Percentiles rank a stretch among this genome's conserved stretches.
phyloP scores from a whole-genome alignment of 1,140 invertebrate species.

The Panulirus ornatus region DNA sequence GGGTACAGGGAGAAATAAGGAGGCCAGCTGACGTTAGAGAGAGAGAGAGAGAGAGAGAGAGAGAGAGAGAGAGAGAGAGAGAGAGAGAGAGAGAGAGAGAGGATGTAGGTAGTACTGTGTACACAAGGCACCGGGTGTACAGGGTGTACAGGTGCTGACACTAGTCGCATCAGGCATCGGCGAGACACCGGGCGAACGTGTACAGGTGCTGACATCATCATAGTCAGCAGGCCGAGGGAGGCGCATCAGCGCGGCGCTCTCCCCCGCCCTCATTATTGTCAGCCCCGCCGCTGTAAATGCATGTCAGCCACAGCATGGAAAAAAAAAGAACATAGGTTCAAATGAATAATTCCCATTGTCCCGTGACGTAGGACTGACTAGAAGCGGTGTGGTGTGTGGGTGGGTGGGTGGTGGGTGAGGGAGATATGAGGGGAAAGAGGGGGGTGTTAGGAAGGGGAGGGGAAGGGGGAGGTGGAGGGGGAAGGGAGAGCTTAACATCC shows the following conservation, averaged over 20 bases:
- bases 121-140: too few relatives aligned
- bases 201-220: too few relatives aligned
- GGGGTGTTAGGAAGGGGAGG: background rate
- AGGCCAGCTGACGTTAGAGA: background rate
- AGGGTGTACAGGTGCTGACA: too few relatives aligned
- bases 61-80: slow-evolving; percentile 12
- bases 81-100: background rate
- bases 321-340: slow-evolving; percentile 9
- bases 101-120: too few relatives aligned
- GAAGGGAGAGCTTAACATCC: background rate
- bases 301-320: slow-evolving; percentile 2
- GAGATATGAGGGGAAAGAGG: background rate
- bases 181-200: too few relatives aligned
- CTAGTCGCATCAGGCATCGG: too few relatives aligned
- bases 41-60: slow-evolving; percentile 18
- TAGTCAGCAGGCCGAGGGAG: too few relatives aligned
- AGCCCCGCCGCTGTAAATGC: slow-evolving; percentile 13
- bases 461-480: too few relatives aligned
- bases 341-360: slow-evolving; percentile 50
- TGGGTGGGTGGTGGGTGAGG: background rate
- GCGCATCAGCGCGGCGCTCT: too few relatives aligned
- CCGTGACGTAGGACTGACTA: background rate
- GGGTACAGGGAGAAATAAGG: background rate
- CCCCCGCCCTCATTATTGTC: slow-evolving; percentile 36
- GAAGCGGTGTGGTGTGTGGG: background rate